Percentiles rank a stretch among this genome's conserved stretches.
Conservation (phyloP, 92 coral and sea anemone species). For the Chrysogorgia sp. region DNA sequence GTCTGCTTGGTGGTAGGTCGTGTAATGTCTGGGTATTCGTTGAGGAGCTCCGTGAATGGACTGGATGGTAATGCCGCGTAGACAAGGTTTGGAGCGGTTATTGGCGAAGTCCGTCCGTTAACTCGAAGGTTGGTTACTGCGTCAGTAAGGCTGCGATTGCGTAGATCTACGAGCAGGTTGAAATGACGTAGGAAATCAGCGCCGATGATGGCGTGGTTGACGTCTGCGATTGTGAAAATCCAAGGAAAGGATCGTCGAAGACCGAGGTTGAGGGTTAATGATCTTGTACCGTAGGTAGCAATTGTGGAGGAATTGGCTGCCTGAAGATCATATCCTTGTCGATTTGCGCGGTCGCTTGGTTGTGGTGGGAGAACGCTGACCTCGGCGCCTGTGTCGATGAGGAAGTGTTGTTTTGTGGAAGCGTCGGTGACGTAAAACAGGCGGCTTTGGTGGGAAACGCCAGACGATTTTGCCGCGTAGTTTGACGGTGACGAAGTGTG, state of each 20-base stretch:
- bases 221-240: slow-evolving; percentile 19
- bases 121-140: background rate
- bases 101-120: background rate
- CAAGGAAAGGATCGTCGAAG: slow-evolving; percentile 2
- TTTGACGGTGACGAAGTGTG: background rate
- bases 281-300: background rate
- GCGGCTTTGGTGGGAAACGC: background rate
- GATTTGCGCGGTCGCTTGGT: background rate
- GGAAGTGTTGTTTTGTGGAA: background rate
- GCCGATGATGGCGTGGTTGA: slow-evolving; percentile 6
- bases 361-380: slow-evolving; percentile 20
- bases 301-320: slow-evolving; percentile 15
- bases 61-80: background rate
- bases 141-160: background rate
- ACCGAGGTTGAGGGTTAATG: slow-evolving; percentile 9
- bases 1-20: background rate
- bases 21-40: background rate
- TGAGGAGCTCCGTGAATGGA: background rate
- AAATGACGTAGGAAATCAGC: slow-evolving; percentile 6
- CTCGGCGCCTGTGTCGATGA: slow-evolving; percentile 23
- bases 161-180: slow-evolving; percentile 4
- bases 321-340: slow-evolving; percentile 2
- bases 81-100: background rate
- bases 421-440: slow-evolving; percentile 1
- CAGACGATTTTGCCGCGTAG: background rate